Base-by-base conservation (phyloP, 1,140 invertebrate genomes). In the Augochlora pura region DNA sequence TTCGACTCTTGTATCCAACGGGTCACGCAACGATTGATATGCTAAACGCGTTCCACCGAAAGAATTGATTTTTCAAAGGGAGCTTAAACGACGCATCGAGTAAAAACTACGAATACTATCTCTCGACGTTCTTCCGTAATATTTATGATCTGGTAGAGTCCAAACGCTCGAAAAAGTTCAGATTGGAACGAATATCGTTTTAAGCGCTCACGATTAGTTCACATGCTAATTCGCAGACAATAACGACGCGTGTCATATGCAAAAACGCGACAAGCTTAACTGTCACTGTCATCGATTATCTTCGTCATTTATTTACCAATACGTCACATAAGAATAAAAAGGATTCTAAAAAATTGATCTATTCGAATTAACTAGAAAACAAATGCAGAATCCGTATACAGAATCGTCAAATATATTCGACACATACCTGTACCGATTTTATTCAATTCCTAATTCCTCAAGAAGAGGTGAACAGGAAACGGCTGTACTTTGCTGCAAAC, bases 61-160 rank as follows among this genome's bases (percentile, higher is more conserved):
- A 0, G n/a, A 62, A 16, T 42, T 62, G 39, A 59, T 42, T 59
- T 21, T 49, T 21, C 16, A 52, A 59, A 4, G 42, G 12, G 12
- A 46, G 42, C 42, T 7, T 25, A 16, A 38, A 21, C 16, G 6
- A 6, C 3, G 4, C 12, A 39, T 6, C 18, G 9, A 8, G 2
- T 5, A 52, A 49, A 1, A n/a, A 23, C 0, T 12, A 42, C 7
- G 18, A 18, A 63, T 7, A 4, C 5, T 38, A 1, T 1, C 0
- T 2, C 8, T 42, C 4, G 7, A 21, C 12, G 42, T 72, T 64
- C 63, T 77, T 67, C 27, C 27, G 4, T 9, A 32, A 39, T 46
- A 18, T 9, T 46, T 68, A 39, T 6, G 49, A 65, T 32, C n/a
- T 73, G 77, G 83, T 69, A 84, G 82, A 84, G 83, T 85, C 83